A percentile compares a stretch with the other conserved stretches of the same genome.
phyloP scores from a whole-genome alignment of 2,888 invertebrate species.

The Thereva nobilitata region DNA sequence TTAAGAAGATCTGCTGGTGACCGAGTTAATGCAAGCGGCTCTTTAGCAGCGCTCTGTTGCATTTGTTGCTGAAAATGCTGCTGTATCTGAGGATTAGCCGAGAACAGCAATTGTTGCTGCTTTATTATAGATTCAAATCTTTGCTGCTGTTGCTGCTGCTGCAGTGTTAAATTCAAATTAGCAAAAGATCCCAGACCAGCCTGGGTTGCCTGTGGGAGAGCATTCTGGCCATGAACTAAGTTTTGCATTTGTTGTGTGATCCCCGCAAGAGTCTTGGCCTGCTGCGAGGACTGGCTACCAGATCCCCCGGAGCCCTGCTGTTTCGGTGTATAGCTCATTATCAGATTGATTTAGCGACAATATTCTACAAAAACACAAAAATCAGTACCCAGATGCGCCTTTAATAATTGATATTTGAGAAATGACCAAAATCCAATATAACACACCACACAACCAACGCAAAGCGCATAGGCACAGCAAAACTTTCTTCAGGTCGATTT shows the following conservation, averaged over 20 bases:
- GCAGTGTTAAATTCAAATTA: slow-evolving; percentile 49
- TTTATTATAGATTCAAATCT: slow-evolving; percentile 48
- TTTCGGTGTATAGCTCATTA: slow-evolving; percentile 42
- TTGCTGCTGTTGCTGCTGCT: slow-evolving; percentile 48
- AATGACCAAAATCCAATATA: slow-evolving; percentile 19
- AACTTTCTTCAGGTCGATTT: neutral
- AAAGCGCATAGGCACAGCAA: slow-evolving; percentile 14
- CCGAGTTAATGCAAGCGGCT: slow-evolving; percentile 50
- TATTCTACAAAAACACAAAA: slow-evolving; percentile 17
- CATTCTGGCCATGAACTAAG: slow-evolving; percentile 49
- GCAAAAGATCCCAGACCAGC: slow-evolving; percentile 38
- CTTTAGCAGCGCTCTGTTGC: slow-evolving; percentile 47
- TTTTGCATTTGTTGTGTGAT: slow-evolving; percentile 50
- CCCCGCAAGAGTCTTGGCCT: slow-evolving; percentile 48
- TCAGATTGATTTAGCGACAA: slow-evolving; percentile 1
- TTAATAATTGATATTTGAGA: slow-evolving; percentile 17
- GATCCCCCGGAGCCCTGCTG: slow-evolving; percentile 43
- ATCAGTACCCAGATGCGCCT: slow-evolving; percentile 10
- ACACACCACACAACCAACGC: slow-evolving; percentile 1
- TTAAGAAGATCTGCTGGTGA: slow-evolving; percentile 51
- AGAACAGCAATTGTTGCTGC: slow-evolving; percentile 44
- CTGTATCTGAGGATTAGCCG: slow-evolving; percentile 47
- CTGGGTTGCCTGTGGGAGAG: slow-evolving; percentile 46
- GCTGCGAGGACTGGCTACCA: slow-evolving; percentile 47
- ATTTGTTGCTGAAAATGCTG: slow-evolving; percentile 50